Evolutionary conservation across 1,140 invertebrate species (phyloP).

Genomic region (Xylocopa sonorina): DNA sequence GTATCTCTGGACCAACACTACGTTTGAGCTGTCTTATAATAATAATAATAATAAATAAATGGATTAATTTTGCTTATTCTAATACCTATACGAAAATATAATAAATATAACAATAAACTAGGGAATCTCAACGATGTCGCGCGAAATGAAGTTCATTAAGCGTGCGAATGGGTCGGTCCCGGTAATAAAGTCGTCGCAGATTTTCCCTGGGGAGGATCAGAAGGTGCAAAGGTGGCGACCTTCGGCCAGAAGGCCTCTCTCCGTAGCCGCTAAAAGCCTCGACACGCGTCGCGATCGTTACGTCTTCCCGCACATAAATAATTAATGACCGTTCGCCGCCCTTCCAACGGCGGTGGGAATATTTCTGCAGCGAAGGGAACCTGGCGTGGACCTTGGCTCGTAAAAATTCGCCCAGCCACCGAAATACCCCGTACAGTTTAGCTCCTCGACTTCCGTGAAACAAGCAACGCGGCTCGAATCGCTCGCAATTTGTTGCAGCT

Average conservation of each 20-base stretch:
- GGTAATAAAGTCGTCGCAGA: slow-evolving; percentile 58
- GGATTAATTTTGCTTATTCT: too few species aligned
- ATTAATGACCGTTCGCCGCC: slow-evolving; percentile 64
- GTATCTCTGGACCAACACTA: too few species aligned
- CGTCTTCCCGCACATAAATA: slow-evolving; percentile 67
- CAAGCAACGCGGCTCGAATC: background rate
- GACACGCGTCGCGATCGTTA: slow-evolving; percentile 67
- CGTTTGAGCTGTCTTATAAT: too few species aligned
- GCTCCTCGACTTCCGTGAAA: background rate
- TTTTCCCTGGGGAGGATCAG: slow-evolving; percentile 18
- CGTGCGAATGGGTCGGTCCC: background rate
- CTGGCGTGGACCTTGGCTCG: background rate
- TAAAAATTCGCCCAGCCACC: slow-evolving; percentile 5
- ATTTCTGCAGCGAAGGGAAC: slow-evolving; percentile 17
- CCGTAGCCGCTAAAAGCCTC: slow-evolving; percentile 58
- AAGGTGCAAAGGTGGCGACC: slow-evolving; percentile 60
- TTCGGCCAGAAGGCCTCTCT: slow-evolving; percentile 33
- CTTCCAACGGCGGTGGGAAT: slow-evolving; percentile 51
- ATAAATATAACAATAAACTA: too few species aligned
- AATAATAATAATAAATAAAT: too few species aligned
- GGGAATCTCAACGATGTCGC: too few species aligned
- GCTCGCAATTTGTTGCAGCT: slow-evolving; percentile 23
- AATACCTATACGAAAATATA: too few species aligned
- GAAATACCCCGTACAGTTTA: background rate
- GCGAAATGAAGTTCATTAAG: background rate